Evolutionary conservation across 1,140 invertebrate genomes (phyloP), one percentile per base, ranked within the genome.

Genomic region (Neodiprion virginianus): DNA sequence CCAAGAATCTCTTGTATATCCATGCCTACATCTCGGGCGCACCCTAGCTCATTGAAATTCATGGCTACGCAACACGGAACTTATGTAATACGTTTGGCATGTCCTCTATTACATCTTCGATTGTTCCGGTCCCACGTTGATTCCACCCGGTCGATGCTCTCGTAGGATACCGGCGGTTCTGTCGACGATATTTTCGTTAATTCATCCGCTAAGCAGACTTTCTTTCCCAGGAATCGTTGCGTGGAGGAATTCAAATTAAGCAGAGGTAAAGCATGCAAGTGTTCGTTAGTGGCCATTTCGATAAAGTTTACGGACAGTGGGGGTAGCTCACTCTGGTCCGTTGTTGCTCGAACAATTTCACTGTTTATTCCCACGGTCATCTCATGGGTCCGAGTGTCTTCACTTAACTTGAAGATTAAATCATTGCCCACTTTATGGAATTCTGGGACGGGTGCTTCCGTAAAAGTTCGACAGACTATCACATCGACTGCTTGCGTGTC

Each of bases 31-130:
- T 72, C 50, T 48, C 67, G 67, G 3, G 74, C 68, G 21, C 53
- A 28, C 5, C 76, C 76, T 23, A 78, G 23, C 67, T 78, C 76
- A n/a, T 40, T 67, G 28, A 76, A 12, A 66, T 72, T 68, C 8
- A 67, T 76, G 12, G 75, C 68, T 3, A 76, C n/a, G 68, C 75
- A 76, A 9, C 65, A 21, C 53, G 72, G 61, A 68, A 72, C 28
- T 76, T 69, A 65, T 76, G 73, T 17, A 76, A 48, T 5, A 76
- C 7, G 9, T 72, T 61, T 50, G 72, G 47, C 48, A 76, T 69
- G n/a, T 68, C 28, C n/a, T 48, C 74, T n/a, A 40, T 70, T n/a
- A 49, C 69, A 65, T 72, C 21, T 12, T 14, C 61, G 53, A 40
- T 4, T 72, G 71, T 11, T 72, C 53, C 11, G 67, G 17, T 48